A percentile compares a stretch with the other conserved stretches of the same genome.
These are phyloP conservation scores for Bellardia pandia DNA, from an alignment of 2,888 invertebrate genomes.

Conservation along the genomic window DNA sequence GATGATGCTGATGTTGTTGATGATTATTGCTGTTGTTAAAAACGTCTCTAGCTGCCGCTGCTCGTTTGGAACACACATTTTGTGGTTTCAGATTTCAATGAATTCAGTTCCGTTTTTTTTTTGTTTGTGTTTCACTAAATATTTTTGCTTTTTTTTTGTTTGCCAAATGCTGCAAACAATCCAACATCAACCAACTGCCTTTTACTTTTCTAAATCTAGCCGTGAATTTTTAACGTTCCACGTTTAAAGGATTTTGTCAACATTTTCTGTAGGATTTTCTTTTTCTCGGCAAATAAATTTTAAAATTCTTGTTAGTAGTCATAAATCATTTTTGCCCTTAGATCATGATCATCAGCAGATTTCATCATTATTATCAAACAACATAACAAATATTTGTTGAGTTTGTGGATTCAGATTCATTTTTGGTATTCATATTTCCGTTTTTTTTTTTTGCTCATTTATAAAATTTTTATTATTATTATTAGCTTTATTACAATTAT, in stretches of 20 bases:
- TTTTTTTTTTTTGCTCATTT: not conserved
- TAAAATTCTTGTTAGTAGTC: conserved; percentile 17
- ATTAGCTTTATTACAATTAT: conserved; percentile 68
- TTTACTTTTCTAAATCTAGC: not conserved
- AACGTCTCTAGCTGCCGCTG: conserved; percentile 14
- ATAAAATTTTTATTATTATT: not conserved
- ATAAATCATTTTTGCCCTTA: conserved; percentile 22
- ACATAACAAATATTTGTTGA: conserved; percentile 30
- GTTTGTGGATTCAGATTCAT: conserved; percentile 38
- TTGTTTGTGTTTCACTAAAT: conserved; percentile 36
- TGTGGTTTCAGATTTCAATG: conserved; percentile 71
- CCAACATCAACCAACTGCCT: conserved; percentile 9
- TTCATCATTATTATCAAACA: conserved; percentile 2
- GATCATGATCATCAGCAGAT: not conserved
- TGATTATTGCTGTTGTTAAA: conserved; percentile 49
- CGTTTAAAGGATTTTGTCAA: conserved; percentile 48
- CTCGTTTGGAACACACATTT: conserved; percentile 62
- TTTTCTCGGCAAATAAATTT: not conserved
- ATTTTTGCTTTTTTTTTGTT: conserved; percentile 28
- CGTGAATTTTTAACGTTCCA: not conserved
- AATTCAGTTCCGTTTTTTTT: conserved; percentile 44
- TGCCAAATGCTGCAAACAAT: conserved; percentile 29
- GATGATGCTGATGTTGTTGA: conserved; percentile 30
- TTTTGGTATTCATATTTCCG: conserved; percentile 60
- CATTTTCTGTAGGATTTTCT: conserved; percentile 7